Conservation (phyloP, 2,113 vertebrate species). For the Petrocephalus microphthalmus region DNA sequence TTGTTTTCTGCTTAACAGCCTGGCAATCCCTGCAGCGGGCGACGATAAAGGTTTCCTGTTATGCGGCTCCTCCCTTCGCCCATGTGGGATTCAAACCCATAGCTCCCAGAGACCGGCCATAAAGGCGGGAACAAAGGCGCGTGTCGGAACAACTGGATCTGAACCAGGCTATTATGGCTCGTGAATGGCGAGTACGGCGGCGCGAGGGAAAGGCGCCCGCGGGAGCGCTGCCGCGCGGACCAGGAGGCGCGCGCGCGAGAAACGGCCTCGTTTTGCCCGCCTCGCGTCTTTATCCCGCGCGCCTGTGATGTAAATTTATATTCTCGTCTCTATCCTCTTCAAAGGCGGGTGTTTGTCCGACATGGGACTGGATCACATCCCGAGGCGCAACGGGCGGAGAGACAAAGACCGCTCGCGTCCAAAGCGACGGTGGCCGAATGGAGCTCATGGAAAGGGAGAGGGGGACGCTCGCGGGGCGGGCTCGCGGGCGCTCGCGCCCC, state of each 20-base stretch:
- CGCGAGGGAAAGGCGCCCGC: neutral
- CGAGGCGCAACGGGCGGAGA: neutral
- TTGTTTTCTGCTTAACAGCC: neutral
- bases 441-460: too few relatives aligned
- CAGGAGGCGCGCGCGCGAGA: neutral
- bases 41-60: neutral
- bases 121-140: neutral
- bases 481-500: conserved; percentile 47
- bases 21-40: neutral
- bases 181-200: neutral
- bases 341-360: neutral
- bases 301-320: neutral
- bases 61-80: neutral
- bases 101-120: neutral
- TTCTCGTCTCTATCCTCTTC: neutral
- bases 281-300: neutral
- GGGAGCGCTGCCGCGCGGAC: neutral
- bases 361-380: neutral
- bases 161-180: neutral
- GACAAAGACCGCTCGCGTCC: neutral
- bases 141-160: neutral
- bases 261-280: neutral
- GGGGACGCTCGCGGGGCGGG: too few relatives aligned
- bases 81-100: neutral
- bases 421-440: neutral